phyloP scores from a whole-genome alignment of 2,113 vertebrate species.

The Eulemur rufifrons region DNA sequence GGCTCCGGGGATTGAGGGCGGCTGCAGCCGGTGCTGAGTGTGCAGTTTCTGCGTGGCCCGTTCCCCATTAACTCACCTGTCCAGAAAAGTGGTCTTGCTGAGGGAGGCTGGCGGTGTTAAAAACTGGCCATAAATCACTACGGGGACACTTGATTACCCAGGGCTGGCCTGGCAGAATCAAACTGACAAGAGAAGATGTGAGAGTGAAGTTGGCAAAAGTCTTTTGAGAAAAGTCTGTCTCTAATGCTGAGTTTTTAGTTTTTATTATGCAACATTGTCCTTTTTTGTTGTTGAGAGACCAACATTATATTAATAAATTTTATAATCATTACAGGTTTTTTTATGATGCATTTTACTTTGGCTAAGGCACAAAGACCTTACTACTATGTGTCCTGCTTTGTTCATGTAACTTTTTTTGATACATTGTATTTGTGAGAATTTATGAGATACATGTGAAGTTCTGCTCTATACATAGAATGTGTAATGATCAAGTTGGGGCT shows the following conservation, averaged over 20 bases:
- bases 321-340: not conserved
- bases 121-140: not conserved
- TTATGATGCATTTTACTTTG: not conserved
- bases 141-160: not conserved
- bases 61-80: not conserved
- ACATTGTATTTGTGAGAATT: not conserved
- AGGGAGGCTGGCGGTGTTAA: not conserved
- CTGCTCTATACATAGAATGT: not conserved
- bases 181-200: not conserved
- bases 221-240: not conserved
- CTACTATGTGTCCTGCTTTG: not conserved
- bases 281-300: not conserved
- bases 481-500: not conserved
- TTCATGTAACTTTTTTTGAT: not conserved
- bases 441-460: not conserved
- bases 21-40: not conserved
- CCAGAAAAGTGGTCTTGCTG: not conserved
- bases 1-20: not conserved
- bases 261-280: not conserved
- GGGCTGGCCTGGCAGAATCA: not conserved
- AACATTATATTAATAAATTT: not conserved
- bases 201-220: not conserved
- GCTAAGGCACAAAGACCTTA: not conserved
- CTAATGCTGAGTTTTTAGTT: not conserved
- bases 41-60: not conserved